Base-by-base conservation (phyloP, 2,888 invertebrate species). In the Drosophila sordidula region DNA sequence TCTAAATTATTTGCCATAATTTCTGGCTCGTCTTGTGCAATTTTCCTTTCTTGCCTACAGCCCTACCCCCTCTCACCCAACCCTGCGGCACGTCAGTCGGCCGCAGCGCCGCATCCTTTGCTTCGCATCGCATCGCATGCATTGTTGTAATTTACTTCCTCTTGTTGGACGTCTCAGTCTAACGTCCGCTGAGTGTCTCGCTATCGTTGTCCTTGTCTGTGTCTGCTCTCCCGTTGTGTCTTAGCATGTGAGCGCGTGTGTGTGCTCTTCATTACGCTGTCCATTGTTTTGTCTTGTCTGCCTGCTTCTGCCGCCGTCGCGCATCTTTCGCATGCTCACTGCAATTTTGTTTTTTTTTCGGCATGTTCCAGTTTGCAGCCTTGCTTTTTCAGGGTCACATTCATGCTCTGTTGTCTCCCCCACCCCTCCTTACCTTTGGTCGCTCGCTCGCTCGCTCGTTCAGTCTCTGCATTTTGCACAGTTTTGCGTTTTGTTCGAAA, bases 1-100 rank as follows among this genome's bases (percentile, higher is more conserved):
- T 89, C 90, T 89, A 84, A 89, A 89, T 90, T 89, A 89, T 89
- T 90, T 89, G 90, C 89, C 80, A 90, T 89, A 72, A 87, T 85
- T 90, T 85, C 78, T 75, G 75, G 54, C 66, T 75, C 72, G 36
- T 70, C 71, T 76, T 70, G 62, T 73, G 72, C 81, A 76, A 78
- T 76, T 65, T 61, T 50, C 51, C 16, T 29, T 51, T 4, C 38
- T 44, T 44, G 34, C 47, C 26, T 42, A 22, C 52, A 16, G 12
- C 16, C 36, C 39, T 49, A 41, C 46, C 44, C 56, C 34, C 18
- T 50, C 46, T 55, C 62, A 56, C 65, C 78, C 52, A 12, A 64
- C 45, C 69, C 44, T 75, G 57, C 63, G 66, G 62, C 70, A 70
- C 71, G 71, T 66, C 75, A 75, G 56, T 76, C 59, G 62, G 64